These are phyloP conservation scores for Acleris sparsana DNA, from an alignment of 2,888 invertebrate genomes.

Conservation along the genomic window DNA sequence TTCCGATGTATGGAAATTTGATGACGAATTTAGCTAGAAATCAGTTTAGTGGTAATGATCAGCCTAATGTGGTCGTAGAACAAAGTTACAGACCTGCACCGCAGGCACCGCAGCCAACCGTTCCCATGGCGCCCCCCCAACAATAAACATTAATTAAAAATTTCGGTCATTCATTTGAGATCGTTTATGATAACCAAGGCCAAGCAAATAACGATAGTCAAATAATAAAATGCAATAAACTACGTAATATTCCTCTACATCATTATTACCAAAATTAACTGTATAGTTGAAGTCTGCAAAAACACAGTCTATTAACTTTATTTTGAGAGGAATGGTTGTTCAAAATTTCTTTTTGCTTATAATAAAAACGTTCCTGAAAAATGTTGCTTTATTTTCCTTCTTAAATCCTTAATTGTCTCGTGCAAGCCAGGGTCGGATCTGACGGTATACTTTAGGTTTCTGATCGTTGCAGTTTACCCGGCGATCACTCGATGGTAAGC, in stretches of 20 bases:
- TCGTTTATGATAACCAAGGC: too few species aligned
- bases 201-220: too few species aligned
- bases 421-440: background rate
- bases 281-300: too few species aligned
- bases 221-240: too few species aligned
- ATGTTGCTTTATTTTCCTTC: constrained; percentile 4
- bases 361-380: constrained; percentile 1
- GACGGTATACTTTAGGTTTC: constrained; percentile 10
- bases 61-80: constrained; percentile 56
- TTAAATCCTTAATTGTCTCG: background rate
- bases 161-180: too few species aligned
- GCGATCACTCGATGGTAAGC: constrained; percentile 18
- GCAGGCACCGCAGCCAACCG: background rate
- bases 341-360: too few species aligned
- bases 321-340: too few species aligned
- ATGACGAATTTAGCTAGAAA: constrained; percentile 53
- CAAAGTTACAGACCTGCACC: constrained; percentile 31
- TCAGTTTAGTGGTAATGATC: constrained; percentile 47
- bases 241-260: too few species aligned
- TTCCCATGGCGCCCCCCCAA: background rate
- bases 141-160: too few species aligned
- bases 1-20: constrained; percentile 60
- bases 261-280: too few species aligned
- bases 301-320: too few species aligned
- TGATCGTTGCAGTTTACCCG: constrained; percentile 25